These are phyloP conservation scores for Perdix hodgsoniae DNA, from an alignment of 2,797 vertebrate species.

Conservation along the genomic window DNA sequence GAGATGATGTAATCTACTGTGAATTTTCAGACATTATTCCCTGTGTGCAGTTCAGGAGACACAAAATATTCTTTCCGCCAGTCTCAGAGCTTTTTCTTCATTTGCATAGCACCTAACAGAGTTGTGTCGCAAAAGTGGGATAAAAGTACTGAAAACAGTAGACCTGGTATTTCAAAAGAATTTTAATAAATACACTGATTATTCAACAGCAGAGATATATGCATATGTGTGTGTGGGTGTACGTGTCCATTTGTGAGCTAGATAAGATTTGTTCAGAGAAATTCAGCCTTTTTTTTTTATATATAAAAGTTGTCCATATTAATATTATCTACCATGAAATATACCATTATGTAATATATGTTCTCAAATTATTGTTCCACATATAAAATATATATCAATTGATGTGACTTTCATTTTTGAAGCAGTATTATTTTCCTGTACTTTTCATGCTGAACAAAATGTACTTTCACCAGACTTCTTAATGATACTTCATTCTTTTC, in stretches of 20 bases:
- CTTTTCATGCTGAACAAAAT: not conserved
- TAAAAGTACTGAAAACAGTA: not conserved
- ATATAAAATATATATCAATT: not conserved
- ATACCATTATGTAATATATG: not conserved
- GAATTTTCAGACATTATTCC: slow-evolving; percentile 35
- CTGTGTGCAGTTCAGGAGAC: not conserved
- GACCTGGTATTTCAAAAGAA: not conserved
- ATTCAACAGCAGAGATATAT: not conserved
- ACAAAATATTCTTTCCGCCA: slow-evolving; percentile 43
- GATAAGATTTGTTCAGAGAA: not conserved
- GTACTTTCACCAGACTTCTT: not conserved
- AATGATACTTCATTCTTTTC: not conserved
- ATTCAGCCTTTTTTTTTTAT: not conserved
- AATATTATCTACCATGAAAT: not conserved
- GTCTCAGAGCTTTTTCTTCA: slow-evolving; percentile 3
- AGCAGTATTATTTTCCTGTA: not conserved
- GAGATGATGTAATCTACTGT: not conserved
- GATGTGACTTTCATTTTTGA: not conserved
- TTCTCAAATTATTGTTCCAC: not conserved
- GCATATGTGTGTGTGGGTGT: not conserved
- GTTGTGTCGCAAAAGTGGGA: slow-evolving; percentile 40
- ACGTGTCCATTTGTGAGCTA: not conserved
- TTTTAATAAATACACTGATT: not conserved
- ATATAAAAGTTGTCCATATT: not conserved
- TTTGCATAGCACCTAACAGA: slow-evolving; percentile 21